Conservation (phyloP, 2,888 invertebrate genomes). For the Chydorus sphaericus region DNA sequence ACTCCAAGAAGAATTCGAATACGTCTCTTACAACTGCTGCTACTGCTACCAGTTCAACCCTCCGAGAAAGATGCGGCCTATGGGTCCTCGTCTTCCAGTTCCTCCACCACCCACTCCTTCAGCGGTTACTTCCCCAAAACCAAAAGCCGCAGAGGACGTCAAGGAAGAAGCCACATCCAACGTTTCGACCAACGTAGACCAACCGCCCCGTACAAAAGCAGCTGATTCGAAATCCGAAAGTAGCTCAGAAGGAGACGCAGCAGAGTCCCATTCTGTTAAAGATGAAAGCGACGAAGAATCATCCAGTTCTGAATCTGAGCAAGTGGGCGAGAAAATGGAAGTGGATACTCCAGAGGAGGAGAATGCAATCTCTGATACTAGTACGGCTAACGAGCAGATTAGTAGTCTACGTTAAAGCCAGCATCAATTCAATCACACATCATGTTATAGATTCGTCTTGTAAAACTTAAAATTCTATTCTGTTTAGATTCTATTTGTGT, state of each 20-base stretch:
- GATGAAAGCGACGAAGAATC: constrained; percentile 13
- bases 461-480: no score
- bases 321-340: background rate
- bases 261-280: background rate
- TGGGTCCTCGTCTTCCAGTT: constrained; percentile 42
- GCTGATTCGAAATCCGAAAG: constrained; percentile 4
- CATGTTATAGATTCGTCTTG: no score
- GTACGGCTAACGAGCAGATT: background rate
- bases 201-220: background rate
- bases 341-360: background rate
- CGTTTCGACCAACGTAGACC: background rate
- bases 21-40: constrained; percentile 67
- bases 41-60: constrained; percentile 78
- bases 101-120: constrained; percentile 11
- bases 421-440: no score
- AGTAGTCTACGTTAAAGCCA: background rate
- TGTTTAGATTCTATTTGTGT: no score
- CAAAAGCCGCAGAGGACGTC: constrained; percentile 14
- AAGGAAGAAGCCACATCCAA: constrained; percentile 17
- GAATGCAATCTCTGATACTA: background rate
- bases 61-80: constrained; percentile 70
- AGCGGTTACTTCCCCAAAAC: constrained; percentile 11
- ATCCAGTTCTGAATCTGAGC: no score
- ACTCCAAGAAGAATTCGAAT: constrained; percentile 52
- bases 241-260: constrained; percentile 9